These are phyloP conservation scores for Bombus confusus DNA, from an alignment of 1,140 invertebrate species.

Conservation along the genomic window DNA sequence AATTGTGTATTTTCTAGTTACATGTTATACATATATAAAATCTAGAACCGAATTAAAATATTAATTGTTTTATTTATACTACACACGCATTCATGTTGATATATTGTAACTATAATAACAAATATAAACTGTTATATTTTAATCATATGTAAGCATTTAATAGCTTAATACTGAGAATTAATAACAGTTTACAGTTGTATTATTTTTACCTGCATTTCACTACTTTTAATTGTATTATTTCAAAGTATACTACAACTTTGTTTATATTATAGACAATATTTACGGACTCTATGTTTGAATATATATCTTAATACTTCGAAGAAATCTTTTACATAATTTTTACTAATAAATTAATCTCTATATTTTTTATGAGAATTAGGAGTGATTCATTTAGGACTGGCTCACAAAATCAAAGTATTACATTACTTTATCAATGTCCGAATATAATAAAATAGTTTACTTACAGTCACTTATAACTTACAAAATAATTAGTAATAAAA, in stretches of 20 bases:
- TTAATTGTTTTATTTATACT: slow-evolving; percentile 27
- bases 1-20: slow-evolving; percentile 25
- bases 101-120: slow-evolving; percentile 19
- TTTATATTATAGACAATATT: slow-evolving; percentile 46
- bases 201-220: slow-evolving; percentile 23
- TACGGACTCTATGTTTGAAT: slow-evolving; percentile 1
- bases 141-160: slow-evolving; percentile 35
- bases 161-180: slow-evolving; percentile 36
- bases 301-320: slow-evolving; percentile 19
- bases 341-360: slow-evolving; percentile 9
- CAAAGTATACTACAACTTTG: slow-evolving; percentile 18
- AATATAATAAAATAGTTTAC: neutral
- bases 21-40: slow-evolving; percentile 7
- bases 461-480: neutral
- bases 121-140: slow-evolving; percentile 13
- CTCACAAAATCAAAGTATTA: slow-evolving; percentile 14
- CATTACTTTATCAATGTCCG: neutral
- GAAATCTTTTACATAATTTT: slow-evolving; percentile 31
- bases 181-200: slow-evolving; percentile 25
- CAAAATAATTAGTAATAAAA: neutral
- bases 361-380: neutral
- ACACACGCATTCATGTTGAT: slow-evolving; percentile 5
- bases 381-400: neutral
- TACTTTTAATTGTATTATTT: neutral
- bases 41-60: slow-evolving; percentile 28